Percentiles rank a stretch among this genome's conserved stretches.
Evolutionary conservation across 2,888 invertebrate species (phyloP).

Genomic region (Ephialtes manifestator): DNA sequence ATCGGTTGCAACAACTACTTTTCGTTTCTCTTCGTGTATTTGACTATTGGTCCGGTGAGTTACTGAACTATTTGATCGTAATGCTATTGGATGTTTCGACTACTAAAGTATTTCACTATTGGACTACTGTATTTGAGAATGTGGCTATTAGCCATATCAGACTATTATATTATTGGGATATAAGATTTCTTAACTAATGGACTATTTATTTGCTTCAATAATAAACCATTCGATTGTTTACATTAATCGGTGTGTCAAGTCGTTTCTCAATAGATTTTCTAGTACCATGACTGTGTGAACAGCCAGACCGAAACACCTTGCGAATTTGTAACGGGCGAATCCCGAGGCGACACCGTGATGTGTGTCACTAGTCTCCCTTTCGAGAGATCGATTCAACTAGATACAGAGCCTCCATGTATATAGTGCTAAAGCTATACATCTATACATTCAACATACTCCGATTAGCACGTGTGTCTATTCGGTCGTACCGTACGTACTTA

Average conservation of each 20-base stretch:
- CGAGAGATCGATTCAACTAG: slow-evolving; percentile 31
- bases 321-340: slow-evolving; percentile 30
- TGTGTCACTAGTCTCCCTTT: slow-evolving; percentile 42
- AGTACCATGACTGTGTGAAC: background rate
- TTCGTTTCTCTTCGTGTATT: slow-evolving; percentile 8
- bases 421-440: background rate
- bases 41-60: too few relatives aligned
- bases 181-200: background rate
- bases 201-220: background rate
- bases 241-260: background rate
- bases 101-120: too few relatives aligned
- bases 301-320: background rate
- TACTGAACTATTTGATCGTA: too few relatives aligned
- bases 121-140: too few relatives aligned
- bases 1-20: background rate
- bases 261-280: background rate
- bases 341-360: slow-evolving; percentile 20
- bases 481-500: background rate
- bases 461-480: too few relatives aligned
- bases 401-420: background rate
- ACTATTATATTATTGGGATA: background rate
- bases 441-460: slow-evolving; percentile 14
- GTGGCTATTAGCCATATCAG: background rate
- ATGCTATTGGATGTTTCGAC: too few relatives aligned
- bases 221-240: background rate